Evolutionary conservation across 2,888 invertebrate species (phyloP).

Genomic region (Vandiemenella viatica): DNA sequence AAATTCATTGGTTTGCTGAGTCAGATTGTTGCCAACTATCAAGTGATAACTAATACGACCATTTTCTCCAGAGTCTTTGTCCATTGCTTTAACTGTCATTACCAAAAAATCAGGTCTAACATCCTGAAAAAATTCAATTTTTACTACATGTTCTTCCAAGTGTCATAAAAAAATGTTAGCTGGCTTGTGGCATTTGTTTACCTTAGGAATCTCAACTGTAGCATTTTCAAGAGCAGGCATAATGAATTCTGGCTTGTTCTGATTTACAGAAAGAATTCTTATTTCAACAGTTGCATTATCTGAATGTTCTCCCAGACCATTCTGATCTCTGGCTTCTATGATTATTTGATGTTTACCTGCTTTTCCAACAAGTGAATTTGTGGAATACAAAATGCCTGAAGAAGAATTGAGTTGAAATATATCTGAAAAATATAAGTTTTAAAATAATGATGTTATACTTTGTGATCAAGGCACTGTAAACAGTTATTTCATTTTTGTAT

Average conservation of each 20-base stretch:
- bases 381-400: slow-evolving; percentile 70
- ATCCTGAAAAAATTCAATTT: slow-evolving; percentile 45
- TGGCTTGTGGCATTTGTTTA: slow-evolving; percentile 31
- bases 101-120: slow-evolving; percentile 60
- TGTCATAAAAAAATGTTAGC: not conserved
- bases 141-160: too few relatives aligned
- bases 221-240: slow-evolving; percentile 59
- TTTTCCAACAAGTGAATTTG: slow-evolving; percentile 51
- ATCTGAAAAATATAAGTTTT: slow-evolving; percentile 34
- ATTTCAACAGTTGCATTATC: slow-evolving; percentile 61
- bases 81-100: slow-evolving; percentile 66
- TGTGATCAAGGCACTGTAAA: too few relatives aligned
- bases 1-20: slow-evolving; percentile 70
- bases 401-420: slow-evolving; percentile 59
- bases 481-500: too few relatives aligned
- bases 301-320: slow-evolving; percentile 45
- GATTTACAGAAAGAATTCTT: slow-evolving; percentile 62
- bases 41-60: slow-evolving; percentile 72
- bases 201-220: slow-evolving; percentile 70
- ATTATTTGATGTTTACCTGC: slow-evolving; percentile 40
- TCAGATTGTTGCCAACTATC: slow-evolving; percentile 58
- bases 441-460: too few relatives aligned
- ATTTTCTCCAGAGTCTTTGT: slow-evolving; percentile 69
- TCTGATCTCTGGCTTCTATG: slow-evolving; percentile 63
- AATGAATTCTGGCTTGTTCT: slow-evolving; percentile 65